These are phyloP conservation scores for Beroe forskalii DNA, from an alignment of 37 sponge, comb jelly and placozoan species.

Conservation along the genomic window DNA sequence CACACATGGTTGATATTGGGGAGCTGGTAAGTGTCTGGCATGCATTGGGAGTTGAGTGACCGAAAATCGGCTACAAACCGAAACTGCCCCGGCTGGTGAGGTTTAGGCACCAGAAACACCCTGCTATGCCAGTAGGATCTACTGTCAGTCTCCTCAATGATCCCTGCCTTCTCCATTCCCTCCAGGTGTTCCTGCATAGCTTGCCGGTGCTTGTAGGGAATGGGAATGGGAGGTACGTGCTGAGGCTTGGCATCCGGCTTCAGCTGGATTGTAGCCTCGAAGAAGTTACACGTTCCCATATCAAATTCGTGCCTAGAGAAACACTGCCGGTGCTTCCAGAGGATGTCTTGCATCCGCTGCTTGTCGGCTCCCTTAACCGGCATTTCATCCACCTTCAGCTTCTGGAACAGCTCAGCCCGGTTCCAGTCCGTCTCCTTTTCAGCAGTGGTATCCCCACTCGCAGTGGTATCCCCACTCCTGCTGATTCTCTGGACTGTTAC, in stretches of 20 bases:
- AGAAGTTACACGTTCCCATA: neutral
- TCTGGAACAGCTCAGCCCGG: neutral
- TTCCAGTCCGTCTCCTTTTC: neutral
- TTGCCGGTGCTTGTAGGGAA: neutral
- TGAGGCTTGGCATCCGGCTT: neutral
- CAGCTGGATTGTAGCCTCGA: neutral
- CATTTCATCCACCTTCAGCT: neutral
- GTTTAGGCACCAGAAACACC: no score
- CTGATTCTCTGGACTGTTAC: neutral
- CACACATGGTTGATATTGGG: no score
- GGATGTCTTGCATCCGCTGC: neutral
- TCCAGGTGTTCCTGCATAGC: neutral
- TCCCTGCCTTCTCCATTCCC: neutral
- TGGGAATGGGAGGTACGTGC: neutral
- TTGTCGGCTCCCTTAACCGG: neutral
- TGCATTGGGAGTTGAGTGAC: no score
- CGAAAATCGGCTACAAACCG: conserved; percentile 7
- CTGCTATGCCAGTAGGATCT: neutral
- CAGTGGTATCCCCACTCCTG: neutral
- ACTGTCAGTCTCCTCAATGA: neutral
- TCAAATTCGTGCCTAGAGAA: neutral
- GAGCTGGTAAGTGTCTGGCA: no score
- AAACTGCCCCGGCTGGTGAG: neutral
- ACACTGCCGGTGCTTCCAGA: neutral
- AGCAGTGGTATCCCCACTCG: neutral